A percentile compares a stretch with the other conserved stretches of the same genome.
Conservation (phyloP, 2,888 invertebrate species). For the Onthophagus sagittarius region DNA sequence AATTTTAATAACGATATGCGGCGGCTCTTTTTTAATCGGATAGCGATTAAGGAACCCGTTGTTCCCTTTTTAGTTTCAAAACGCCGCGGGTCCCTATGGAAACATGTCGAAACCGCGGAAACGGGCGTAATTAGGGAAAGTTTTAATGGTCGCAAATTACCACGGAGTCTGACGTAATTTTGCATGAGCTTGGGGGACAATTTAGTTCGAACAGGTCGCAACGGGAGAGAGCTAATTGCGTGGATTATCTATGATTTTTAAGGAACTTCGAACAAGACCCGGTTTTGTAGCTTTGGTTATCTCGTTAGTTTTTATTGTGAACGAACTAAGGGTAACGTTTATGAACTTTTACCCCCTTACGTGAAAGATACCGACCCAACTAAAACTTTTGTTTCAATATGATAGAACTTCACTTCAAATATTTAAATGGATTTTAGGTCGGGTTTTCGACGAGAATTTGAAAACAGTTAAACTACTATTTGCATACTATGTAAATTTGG, state of each 20-base stretch:
- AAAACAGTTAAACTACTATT: no score
- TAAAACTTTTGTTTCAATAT: not conserved
- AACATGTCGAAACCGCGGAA: not conserved
- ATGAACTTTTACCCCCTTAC: not conserved
- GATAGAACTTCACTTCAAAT: not conserved
- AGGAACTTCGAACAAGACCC: not conserved
- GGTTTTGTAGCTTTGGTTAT: not conserved
- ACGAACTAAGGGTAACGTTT: not conserved
- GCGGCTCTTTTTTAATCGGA: slow-evolving; percentile 19
- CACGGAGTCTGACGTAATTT: not conserved
- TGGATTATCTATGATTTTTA: slow-evolving; percentile 4
- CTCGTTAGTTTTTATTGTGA: not conserved
- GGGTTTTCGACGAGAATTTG: no score
- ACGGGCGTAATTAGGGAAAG: slow-evolving; percentile 10
- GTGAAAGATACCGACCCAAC: not conserved
- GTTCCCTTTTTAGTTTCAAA: not conserved
- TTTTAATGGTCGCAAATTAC: slow-evolving; percentile 11
- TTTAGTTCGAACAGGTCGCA: not conserved
- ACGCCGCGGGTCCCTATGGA: not conserved
- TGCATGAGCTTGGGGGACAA: not conserved
- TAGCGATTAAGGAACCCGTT: not conserved
- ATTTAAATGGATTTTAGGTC: not conserved
- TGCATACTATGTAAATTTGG: no score
- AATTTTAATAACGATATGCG: slow-evolving; percentile 25
- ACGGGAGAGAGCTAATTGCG: slow-evolving; percentile 2